Evolutionary conservation across 2,888 invertebrate genomes (phyloP).

Genomic region (Drosophila mercatorum): DNA sequence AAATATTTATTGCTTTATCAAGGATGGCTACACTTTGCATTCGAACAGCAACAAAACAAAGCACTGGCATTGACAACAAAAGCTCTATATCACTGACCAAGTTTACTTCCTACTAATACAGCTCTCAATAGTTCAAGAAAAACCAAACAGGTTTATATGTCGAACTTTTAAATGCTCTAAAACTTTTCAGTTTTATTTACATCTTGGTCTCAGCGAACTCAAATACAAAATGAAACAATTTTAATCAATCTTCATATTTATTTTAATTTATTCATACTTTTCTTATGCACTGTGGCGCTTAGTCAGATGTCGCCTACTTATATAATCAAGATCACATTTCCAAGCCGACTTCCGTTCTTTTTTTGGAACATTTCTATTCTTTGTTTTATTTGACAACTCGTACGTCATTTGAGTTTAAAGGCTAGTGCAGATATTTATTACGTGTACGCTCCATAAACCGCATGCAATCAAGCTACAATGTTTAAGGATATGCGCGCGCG

Average conservation of each 20-base stretch:
- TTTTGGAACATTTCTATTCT: slow-evolving; percentile 12
- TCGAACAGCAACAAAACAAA: neutral
- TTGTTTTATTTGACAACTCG: slow-evolving; percentile 38
- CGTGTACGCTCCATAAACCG: slow-evolving; percentile 74
- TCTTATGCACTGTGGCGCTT: neutral
- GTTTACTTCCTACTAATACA: neutral
- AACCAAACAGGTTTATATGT: neutral
- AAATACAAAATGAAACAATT: neutral
- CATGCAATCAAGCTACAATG: slow-evolving; percentile 62
- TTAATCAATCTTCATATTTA: too few species aligned
- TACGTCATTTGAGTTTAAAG: slow-evolving; percentile 27
- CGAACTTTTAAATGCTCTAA: neutral
- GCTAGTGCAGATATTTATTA: slow-evolving; percentile 62
- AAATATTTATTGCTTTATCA: neutral
- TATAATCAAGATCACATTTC: neutral
- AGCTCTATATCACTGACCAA: neutral
- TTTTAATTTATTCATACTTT: neutral
- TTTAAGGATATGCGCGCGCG: slow-evolving; percentile 55
- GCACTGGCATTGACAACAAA: neutral
- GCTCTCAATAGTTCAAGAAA: neutral
- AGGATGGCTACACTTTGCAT: neutral
- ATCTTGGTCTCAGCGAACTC: too few species aligned
- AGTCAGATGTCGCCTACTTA: neutral
- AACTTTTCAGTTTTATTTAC: neutral
- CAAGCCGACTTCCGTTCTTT: neutral